phyloP scores from a whole-genome alignment of 2,888 invertebrate genomes.

The Dusona sp. region DNA sequence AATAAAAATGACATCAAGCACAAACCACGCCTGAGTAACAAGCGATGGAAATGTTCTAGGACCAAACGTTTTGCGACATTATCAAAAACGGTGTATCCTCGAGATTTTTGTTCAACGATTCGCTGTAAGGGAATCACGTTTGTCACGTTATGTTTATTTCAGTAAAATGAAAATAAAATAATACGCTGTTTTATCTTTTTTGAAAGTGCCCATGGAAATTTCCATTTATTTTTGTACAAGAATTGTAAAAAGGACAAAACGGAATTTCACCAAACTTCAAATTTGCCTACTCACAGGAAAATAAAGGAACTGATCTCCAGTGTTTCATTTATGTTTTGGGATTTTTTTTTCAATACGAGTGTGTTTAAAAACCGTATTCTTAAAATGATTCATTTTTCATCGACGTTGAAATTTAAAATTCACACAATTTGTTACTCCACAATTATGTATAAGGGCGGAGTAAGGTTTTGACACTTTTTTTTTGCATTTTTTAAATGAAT shows the following conservation, averaged over 20 bases:
- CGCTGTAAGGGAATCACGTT: not conserved
- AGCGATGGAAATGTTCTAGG: conserved; percentile 25
- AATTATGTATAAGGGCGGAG: too few species aligned
- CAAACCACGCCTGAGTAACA: conserved; percentile 52
- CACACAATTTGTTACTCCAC: not conserved
- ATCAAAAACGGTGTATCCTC: conserved; percentile 56
- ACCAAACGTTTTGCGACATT: conserved; percentile 58
- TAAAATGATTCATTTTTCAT: too few species aligned
- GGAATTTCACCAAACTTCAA: not conserved
- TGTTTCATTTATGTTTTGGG: not conserved
- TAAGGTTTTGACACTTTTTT: too few species aligned
- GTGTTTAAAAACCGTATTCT: too few species aligned
- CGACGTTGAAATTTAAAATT: not conserved
- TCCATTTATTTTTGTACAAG: not conserved
- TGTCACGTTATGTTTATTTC: too few species aligned
- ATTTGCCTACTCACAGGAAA: not conserved
- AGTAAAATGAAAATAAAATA: conserved; percentile 32
- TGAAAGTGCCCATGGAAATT: not conserved
- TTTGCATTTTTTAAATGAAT: too few species aligned
- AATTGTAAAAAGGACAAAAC: not conserved
- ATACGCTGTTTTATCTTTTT: conserved; percentile 52
- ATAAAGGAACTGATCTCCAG: not conserved
- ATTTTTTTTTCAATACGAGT: too few species aligned
- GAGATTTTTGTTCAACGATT: conserved; percentile 17
- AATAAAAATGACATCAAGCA: conserved; percentile 41